Base-by-base conservation (phyloP, 2,797 vertebrate genomes). In the Platalea minor region DNA sequence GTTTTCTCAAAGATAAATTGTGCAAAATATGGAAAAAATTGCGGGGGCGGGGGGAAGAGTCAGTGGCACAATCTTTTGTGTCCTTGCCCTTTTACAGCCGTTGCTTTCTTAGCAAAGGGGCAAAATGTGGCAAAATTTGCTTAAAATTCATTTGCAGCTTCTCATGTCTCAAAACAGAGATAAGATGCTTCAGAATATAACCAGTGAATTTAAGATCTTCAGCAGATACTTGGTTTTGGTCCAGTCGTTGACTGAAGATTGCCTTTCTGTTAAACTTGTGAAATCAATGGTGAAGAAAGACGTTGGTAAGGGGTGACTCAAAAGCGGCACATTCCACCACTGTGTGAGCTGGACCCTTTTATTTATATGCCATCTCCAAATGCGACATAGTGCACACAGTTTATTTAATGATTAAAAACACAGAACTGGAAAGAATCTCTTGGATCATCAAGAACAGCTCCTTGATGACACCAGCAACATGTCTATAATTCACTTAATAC, bases 41-140 rank as follows among this genome's bases (percentile, higher is more conserved):
- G 45, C 2, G 1, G 13, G 14, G 11, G 4, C 39, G 2, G 2
- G 4, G 18, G 56, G 21, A 15, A 28, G 19, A 72, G 51, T 25
- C 48, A 35, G 26, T 45, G 70, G 65, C 39, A 60, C 21, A 9
- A 21, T 19, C 65, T 20, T 59, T n/a, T 25, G 7, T n/a, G 19
- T 43, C 60, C 46, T 59, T 53, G 59, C 18, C 18, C 21, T 83
- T n/a, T 53, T 50, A 29, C 28, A 45, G 4, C 37, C 39, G 28
- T n/a, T 37, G 45, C 43, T 60, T 77, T 72, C 65, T 51, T 45
- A 51, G 48, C 48, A 31, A 75, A 68, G 31, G 4, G 24, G 28
- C 41, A 83, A 76, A 59, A 16, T 23, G 12, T 43, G 54, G 39
- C 74, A 48, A 48, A 29, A 31, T 21, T 35, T 33, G 23, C 82